Base-by-base conservation (phyloP, 2,797 vertebrate genomes). In the Poecile montanus region DNA sequence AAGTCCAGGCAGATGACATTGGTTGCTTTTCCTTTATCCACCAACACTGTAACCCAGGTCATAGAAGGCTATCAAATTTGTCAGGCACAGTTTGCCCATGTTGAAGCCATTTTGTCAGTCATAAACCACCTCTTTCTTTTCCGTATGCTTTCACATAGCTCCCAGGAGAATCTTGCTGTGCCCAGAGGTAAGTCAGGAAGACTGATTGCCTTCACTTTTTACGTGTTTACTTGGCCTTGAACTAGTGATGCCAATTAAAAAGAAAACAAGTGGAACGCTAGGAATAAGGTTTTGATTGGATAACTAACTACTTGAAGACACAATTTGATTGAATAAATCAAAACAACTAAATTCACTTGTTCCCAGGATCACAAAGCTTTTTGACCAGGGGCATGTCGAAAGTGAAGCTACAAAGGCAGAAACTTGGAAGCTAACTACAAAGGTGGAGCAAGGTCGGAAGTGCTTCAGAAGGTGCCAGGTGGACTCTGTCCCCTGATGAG, bases 1-100 rank as follows among this genome's bases (percentile, higher is more conserved):
- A 51, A 72, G 21, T 30, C 26, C n/a, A 68, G 8, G 32, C 7
- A 65, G n/a, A 40, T 30, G 7, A 56, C 1, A 2, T 6, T 10
- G 4, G 10, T 12, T 68, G 45, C 36, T 85, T 30, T 60, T 91
- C n/a, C 36, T 70, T 73, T 85, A 40, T 30, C 40, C 17, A 45
- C 23, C 25, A 85, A 22, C 0, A 3, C 22, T 26, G 19, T 36
- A 82, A 76, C 9, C 11, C 0, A 0, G 0, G 3, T 45, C 20
- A 29, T 4, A 51, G 51, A 65, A 65, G 27, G 23, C 38, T 8
- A 36, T 16, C 5, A 22, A 2, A 40, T 51, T 61, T 47, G 30
- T 51, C 44, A 70, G 36, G n/a, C 15, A 60, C 3, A 9, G 11
- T 66, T 51, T 78, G 60, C 16, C 40, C 26, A 11, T 7, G 13